A percentile compares a stretch with the other conserved stretches of the same genome.
Evolutionary conservation across 2,888 invertebrate genomes (phyloP).

Genomic region (Litoditis marina): DNA sequence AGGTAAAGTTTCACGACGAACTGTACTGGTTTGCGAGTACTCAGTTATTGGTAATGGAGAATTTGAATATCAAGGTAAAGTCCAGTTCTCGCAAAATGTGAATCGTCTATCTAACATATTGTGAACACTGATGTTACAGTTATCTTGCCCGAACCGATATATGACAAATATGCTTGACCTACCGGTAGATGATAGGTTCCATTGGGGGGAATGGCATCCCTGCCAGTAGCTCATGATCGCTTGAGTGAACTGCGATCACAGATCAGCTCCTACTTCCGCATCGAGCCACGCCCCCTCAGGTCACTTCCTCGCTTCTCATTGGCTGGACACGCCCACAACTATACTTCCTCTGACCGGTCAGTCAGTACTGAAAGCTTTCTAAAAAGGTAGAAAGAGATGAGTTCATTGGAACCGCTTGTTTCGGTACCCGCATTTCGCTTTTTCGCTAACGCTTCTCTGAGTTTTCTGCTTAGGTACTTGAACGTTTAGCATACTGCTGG

Average conservation of each 20-base stretch:
- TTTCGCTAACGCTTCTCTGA: too few relatives aligned
- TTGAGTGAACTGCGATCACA: slow-evolving; percentile 16
- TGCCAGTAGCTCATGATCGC: slow-evolving; percentile 22
- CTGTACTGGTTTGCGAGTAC: slow-evolving; percentile 14
- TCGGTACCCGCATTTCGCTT: too few relatives aligned
- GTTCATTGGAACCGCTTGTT: neutral
- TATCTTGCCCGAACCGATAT: too few relatives aligned
- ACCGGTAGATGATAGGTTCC: too few relatives aligned
- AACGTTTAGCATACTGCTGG: too few relatives aligned
- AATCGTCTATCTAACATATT: too few relatives aligned
- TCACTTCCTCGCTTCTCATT: neutral
- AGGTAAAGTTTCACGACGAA: too few relatives aligned
- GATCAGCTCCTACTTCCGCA: slow-evolving; percentile 17
- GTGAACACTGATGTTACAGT: too few relatives aligned
- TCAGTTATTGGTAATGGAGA: neutral
- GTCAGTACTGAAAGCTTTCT: neutral
- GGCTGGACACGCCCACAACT: too few relatives aligned
- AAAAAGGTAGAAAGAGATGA: neutral
- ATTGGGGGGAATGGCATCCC: neutral
- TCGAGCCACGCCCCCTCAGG: slow-evolving; percentile 13
- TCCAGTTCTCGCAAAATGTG: too few relatives aligned
- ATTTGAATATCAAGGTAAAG: neutral
- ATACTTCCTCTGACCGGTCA: slow-evolving; percentile 2
- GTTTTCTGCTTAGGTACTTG: too few relatives aligned
- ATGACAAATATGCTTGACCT: too few relatives aligned